These are phyloP conservation scores for Galeopsomyia nigrocyanea DNA, from an alignment of 2,888 invertebrate species.

Conservation along the genomic window DNA sequence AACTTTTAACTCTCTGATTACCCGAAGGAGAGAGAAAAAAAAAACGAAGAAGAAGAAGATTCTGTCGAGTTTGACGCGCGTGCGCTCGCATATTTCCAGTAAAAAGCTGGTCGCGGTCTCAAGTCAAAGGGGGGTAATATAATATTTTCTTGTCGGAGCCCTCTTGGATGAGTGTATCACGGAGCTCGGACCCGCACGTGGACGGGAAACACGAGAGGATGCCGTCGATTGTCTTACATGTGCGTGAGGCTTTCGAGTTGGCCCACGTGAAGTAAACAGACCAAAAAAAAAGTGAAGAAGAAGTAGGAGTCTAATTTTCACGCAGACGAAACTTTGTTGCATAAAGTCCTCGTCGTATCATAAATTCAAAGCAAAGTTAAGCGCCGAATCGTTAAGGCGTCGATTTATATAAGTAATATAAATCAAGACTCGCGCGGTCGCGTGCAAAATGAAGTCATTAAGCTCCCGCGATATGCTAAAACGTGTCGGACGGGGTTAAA, in stretches of 20 bases:
- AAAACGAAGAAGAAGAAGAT: neutral
- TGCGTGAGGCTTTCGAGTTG: neutral
- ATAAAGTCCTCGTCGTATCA: no score
- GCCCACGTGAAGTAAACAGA: slow-evolving; percentile 6
- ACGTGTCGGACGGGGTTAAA: no score
- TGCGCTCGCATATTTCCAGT: slow-evolving; percentile 22
- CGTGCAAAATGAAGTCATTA: slow-evolving; percentile 21
- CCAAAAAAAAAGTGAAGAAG: no score
- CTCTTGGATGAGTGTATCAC: slow-evolving; percentile 8
- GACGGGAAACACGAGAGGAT: slow-evolving; percentile 18
- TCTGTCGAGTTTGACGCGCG: slow-evolving; percentile 1
- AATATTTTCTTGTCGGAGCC: slow-evolving; percentile 57
- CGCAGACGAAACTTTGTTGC: no score
- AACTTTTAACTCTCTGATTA: slow-evolving; percentile 18
- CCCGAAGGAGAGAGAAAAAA: slow-evolving; percentile 11
- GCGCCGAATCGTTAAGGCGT: no score
- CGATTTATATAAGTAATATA: no score
- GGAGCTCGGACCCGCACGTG: neutral
- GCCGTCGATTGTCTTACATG: slow-evolving; percentile 21
- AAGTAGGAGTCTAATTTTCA: no score
- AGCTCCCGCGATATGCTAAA: slow-evolving; percentile 35
- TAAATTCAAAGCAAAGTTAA: no score
- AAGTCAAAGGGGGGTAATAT: slow-evolving; percentile 62
- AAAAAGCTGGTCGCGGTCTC: slow-evolving; percentile 46
- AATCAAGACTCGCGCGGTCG: slow-evolving; percentile 3